phyloP scores from a whole-genome alignment of 1,140 invertebrate genomes.

The Lanistes nyassanus region DNA sequence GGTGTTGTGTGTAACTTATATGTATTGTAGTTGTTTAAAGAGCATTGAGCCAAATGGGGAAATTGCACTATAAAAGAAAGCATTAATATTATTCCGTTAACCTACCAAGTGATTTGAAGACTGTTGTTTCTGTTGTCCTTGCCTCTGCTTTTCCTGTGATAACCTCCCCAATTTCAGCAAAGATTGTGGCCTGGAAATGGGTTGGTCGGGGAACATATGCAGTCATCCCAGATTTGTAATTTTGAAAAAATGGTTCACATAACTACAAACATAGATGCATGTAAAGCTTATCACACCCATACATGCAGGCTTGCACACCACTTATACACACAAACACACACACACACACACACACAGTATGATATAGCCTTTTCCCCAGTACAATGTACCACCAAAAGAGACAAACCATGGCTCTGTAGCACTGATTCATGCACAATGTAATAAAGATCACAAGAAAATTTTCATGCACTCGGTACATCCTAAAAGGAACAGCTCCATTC shows the following conservation, averaged over 20 bases:
- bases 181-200: slow-evolving; percentile 55
- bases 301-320: background rate
- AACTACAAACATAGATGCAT: background rate
- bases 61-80: background rate
- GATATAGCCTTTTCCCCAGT: no score
- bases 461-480: no score
- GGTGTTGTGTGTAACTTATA: no score
- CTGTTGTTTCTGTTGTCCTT: slow-evolving; percentile 50
- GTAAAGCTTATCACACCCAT: background rate
- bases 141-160: slow-evolving; percentile 52
- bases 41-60: background rate
- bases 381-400: no score
- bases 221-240: background rate
- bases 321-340: no score
- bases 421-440: no score
- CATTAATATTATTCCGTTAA: background rate
- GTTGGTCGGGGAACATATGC: background rate
- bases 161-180: slow-evolving; percentile 66
- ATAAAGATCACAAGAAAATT: no score
- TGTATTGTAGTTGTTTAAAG: background rate
- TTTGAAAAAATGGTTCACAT: background rate
- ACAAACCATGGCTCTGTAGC: no score
- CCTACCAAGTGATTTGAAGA: slow-evolving; percentile 67
- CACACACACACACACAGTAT: no score
- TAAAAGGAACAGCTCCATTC: no score